Evolutionary conservation across 2,113 vertebrate species (phyloP).

Genomic region (Sus scrofa): T2T-Sscrofa CM000812.6:84219501-84220000

Average conservation of each 20-base stretch:
- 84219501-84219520: neutral
- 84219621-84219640: neutral
- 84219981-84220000: neutral
- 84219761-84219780: neutral
- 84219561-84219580: conserved; percentile 42
- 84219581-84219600: conserved; percentile 16
- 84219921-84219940: neutral
- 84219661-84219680: neutral
- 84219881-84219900: neutral
- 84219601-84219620: neutral
- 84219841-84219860: neutral
- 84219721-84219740: neutral
- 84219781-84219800: neutral
- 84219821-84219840: neutral
- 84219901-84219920: neutral
- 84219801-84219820: neutral
- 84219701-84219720: neutral
- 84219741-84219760: neutral
- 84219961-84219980: neutral
- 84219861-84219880: neutral
- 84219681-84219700: neutral
- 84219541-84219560: neutral
- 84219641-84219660: neutral
- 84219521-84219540: neutral
- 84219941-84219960: neutral